Base-by-base conservation (phyloP, 1,140 invertebrate species). In the Drosophila grimshawi region DNA sequence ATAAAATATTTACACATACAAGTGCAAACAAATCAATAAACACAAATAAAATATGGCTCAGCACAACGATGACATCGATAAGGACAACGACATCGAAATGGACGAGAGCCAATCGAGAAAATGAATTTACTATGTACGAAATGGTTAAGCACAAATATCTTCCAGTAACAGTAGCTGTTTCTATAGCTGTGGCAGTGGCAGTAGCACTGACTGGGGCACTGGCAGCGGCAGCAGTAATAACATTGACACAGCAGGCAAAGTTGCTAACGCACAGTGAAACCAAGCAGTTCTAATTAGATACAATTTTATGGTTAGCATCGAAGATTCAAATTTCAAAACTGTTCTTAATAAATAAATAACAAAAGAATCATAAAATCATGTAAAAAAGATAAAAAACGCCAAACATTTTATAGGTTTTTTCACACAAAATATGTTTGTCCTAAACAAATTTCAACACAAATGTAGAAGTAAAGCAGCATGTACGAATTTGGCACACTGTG, bases 1-100 rank as follows among this genome's bases (percentile, higher is more conserved):
- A 88, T 90, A 76, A 85, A 90, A 89, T 89, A 89, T 90, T 89
- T 89, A 89, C 85, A 90, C 85, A 90, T 78, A 68, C 82, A 73
- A 79, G 51, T 43, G 60, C 37, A 69, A 56, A 78, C 74, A 88
- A 71, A 89, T 73, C 81, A 89, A 85, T 76, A 89, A 89, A 86
- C 52, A 89, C 78, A 90, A 90, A 89, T 89, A 81, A 89, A 76
- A 90, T 89, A 89, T 78, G 66, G 83, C 59, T 33, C 10, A 59
- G 74, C 51, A 35, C 4, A 49, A 39, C 49, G 75, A 67, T 51
- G 60, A 76, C 65, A 71, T 56, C 62, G 63, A 52, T 52, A 72
- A 63, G 62, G 59, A 66, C 56, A 66, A 35, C 41, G 62, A 78
- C 66, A 74, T 49, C 62, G 66, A 75, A 77, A 75, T 78, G 76